Conservation (phyloP, 1,140 invertebrate species). For the Zeugodacus cucurbitae region DNA sequence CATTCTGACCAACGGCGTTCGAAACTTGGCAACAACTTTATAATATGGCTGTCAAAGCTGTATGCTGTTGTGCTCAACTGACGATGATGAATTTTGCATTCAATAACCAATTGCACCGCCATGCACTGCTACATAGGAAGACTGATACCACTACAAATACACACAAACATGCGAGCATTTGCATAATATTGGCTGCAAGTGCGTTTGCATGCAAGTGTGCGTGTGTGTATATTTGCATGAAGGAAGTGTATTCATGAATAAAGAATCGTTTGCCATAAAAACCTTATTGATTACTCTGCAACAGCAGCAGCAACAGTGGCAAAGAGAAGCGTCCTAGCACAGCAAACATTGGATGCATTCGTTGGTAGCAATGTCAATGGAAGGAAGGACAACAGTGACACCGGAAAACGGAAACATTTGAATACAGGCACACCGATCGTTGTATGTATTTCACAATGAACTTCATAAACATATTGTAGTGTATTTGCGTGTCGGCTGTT, state of each 20-base stretch:
- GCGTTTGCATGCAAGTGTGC: not conserved
- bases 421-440: not conserved
- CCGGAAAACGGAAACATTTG: not conserved
- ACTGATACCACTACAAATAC: not conserved
- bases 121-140: not conserved
- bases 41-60: not conserved
- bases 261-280: not conserved
- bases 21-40: not conserved
- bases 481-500: too few relatives aligned
- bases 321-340: not conserved
- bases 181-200: not conserved
- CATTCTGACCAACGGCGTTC: not conserved
- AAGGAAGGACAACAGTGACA: slow-evolving; percentile 1
- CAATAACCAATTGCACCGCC: not conserved
- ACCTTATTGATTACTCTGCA: not conserved
- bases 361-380: not conserved
- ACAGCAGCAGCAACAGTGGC: not conserved
- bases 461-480: not conserved
- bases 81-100: slow-evolving; percentile 1
- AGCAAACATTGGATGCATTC: not conserved
- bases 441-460: not conserved
- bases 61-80: not conserved
- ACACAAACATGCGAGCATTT: not conserved
- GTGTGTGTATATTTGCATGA: not conserved
- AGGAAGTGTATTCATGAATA: not conserved